Percentiles rank a stretch among this genome's conserved stretches.
Conservation (phyloP, 2,797 vertebrate species). For the Leptodactylus fallax region DNA sequence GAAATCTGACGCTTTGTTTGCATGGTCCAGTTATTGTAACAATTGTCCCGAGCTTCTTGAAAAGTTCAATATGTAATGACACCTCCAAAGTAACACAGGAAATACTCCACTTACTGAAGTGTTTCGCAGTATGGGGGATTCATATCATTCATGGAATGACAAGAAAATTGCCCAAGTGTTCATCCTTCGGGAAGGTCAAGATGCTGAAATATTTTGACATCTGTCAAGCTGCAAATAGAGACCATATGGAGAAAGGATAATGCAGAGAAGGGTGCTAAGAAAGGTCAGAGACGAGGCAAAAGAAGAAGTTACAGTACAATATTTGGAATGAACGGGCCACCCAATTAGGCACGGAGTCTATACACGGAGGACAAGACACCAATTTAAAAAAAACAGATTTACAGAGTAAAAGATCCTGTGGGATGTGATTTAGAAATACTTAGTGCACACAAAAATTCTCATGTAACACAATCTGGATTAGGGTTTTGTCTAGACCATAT, state of each 20-base stretch:
- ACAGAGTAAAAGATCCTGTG: neutral
- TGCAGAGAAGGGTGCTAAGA: constrained; percentile 27
- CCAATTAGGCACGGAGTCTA: constrained; percentile 25
- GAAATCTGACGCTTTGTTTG: neutral
- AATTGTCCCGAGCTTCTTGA: neutral
- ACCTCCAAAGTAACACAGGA: constrained; percentile 31
- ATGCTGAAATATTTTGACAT: constrained; percentile 62
- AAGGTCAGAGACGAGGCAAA: constrained; percentile 60
- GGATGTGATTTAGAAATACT: neutral
- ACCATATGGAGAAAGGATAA: constrained; percentile 62
- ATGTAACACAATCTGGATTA: constrained; percentile 6
- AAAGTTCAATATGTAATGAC: constrained; percentile 34
- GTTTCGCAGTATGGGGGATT: constrained; percentile 37
- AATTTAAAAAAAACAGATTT: constrained; percentile 23
- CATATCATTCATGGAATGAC: constrained; percentile 55
- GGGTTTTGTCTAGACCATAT: neutral
- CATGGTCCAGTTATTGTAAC: neutral
- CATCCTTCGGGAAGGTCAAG: constrained; percentile 60
- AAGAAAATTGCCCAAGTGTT: constrained; percentile 62
- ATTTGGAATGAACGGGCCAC: constrained; percentile 54
- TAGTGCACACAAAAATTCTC: neutral
- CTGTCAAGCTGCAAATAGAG: constrained; percentile 57
- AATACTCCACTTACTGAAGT: constrained; percentile 31
- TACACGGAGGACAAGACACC: constrained; percentile 42
- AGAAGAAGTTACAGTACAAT: constrained; percentile 42